Conservation (phyloP, 2,797 vertebrate species). For the Sebastes oblongus region DNA sequence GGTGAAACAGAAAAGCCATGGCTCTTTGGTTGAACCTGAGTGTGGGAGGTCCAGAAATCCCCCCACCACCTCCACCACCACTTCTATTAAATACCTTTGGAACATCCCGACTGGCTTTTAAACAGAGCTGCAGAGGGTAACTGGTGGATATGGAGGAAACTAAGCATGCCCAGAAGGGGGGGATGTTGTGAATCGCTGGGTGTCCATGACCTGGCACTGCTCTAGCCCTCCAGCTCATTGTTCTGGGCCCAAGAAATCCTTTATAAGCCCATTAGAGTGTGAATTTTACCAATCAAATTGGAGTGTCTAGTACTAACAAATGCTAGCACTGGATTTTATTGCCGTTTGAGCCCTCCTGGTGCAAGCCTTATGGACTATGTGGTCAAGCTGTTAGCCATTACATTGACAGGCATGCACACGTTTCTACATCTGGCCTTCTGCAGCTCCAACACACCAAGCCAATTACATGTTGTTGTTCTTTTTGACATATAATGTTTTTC, state of each 20-base stretch:
- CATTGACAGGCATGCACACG: conserved; percentile 71
- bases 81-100: conserved; percentile 80
- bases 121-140: conserved; percentile 78
- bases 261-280: conserved; percentile 83
- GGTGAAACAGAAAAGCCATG: conserved; percentile 64
- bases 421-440: conserved; percentile 75
- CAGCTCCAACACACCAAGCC: conserved; percentile 62
- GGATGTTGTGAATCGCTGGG: conserved; percentile 79
- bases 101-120: conserved; percentile 78
- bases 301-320: conserved; percentile 76
- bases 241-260: conserved; percentile 77
- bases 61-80: conserved; percentile 48
- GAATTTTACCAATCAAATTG: conserved; percentile 80
- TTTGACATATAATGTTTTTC: conserved; percentile 82
- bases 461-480: conserved; percentile 81
- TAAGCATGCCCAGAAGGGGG: conserved; percentile 77
- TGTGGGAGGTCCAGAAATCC: conserved; percentile 80
- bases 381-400: conserved; percentile 81
- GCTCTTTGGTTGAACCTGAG: conserved; percentile 79
- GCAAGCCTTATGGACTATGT: conserved; percentile 62
- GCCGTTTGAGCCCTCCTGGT: conserved; percentile 65
- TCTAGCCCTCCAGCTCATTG: conserved; percentile 76
- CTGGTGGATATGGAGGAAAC: conserved; percentile 76
- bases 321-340: conserved; percentile 71
- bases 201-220: conserved; percentile 78